A percentile compares a stretch with the other conserved stretches of the same genome.
phyloP scores from a whole-genome alignment of 1,140 invertebrate species.

The Orius insidiosus region DNA sequence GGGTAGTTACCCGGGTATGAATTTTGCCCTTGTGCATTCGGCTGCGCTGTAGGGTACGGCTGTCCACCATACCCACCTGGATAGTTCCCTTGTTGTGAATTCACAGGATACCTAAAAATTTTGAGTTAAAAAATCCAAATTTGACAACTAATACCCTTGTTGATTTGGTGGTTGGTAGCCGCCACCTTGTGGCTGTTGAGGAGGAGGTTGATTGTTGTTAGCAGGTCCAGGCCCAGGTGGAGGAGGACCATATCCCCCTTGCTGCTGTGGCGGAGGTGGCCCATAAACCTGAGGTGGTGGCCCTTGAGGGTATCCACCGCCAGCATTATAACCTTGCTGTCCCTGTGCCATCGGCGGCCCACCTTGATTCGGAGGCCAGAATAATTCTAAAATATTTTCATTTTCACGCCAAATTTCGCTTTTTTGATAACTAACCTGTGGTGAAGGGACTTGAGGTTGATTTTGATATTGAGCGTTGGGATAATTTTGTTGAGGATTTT shows the following conservation, averaged over 20 bases:
- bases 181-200: conserved; percentile 2
- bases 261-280: conserved; percentile 7
- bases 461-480: conserved; percentile 15
- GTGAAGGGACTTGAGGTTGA: conserved; percentile 12
- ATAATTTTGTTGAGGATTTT: conserved; percentile 15
- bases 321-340: conserved; percentile 2
- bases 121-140: neutral
- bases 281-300: conserved; percentile 10
- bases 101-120: conserved; percentile 11
- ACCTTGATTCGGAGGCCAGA: conserved; percentile 6
- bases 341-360: conserved; percentile 3
- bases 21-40: conserved; percentile 1
- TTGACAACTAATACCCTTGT: conserved; percentile 9
- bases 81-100: conserved; percentile 11
- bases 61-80: conserved; percentile 9
- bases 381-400: conserved; percentile 3
- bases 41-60: conserved; percentile 14
- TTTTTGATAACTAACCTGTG: conserved; percentile 7
- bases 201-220: conserved; percentile 6
- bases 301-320: conserved; percentile 1
- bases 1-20: conserved; percentile 5
- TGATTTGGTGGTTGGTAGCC: conserved; percentile 6
- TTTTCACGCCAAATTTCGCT: neutral
- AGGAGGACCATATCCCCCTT: conserved; percentile 5
- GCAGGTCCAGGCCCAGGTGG: neutral